A percentile compares a stretch with the other conserved stretches of the same genome.
phyloP scores from a whole-genome alignment of 2,113 vertebrate genomes.

The Maccullochella peelii region DNA sequence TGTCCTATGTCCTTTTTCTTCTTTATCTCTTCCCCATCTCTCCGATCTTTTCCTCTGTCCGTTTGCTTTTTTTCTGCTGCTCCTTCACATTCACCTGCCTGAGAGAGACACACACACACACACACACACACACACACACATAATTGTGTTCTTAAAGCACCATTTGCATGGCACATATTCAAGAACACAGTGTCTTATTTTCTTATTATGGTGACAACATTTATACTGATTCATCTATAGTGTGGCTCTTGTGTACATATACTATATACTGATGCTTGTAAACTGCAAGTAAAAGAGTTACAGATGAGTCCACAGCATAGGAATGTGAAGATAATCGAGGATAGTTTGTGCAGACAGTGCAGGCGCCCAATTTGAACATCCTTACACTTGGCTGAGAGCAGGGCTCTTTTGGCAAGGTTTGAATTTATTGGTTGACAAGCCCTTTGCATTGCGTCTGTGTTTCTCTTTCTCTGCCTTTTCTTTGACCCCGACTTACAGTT shows the following conservation, averaged over 20 bases:
- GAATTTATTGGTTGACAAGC: conserved; percentile 42
- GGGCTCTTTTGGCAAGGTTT: conserved; percentile 42
- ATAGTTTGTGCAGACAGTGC: conserved; percentile 65
- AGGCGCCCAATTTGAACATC: conserved; percentile 63
- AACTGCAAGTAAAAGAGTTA: conserved; percentile 34
- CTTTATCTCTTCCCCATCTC: conserved; percentile 58
- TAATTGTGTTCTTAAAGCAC: background rate
- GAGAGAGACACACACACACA: background rate
- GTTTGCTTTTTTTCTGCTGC: background rate
- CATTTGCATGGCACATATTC: background rate
- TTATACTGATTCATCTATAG: background rate
- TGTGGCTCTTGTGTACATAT: background rate
- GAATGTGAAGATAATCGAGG: conserved; percentile 75
- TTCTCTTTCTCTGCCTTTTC: conserved; percentile 7
- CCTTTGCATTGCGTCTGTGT: background rate
- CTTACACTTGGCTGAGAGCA: conserved; percentile 33
- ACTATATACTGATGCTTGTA: background rate
- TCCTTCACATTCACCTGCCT: conserved; percentile 13
- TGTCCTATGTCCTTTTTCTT: conserved; percentile 30
- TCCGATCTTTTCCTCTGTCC: background rate
- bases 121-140: too few species aligned
- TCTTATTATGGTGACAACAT: background rate
- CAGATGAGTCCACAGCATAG: conserved; percentile 58
- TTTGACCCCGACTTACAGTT: background rate
- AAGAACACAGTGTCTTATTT: background rate